A percentile compares a stretch with the other conserved stretches of the same genome.
phyloP scores from a whole-genome alignment of 2,797 vertebrate species.

The Rhadinocentrus ornatus region DNA sequence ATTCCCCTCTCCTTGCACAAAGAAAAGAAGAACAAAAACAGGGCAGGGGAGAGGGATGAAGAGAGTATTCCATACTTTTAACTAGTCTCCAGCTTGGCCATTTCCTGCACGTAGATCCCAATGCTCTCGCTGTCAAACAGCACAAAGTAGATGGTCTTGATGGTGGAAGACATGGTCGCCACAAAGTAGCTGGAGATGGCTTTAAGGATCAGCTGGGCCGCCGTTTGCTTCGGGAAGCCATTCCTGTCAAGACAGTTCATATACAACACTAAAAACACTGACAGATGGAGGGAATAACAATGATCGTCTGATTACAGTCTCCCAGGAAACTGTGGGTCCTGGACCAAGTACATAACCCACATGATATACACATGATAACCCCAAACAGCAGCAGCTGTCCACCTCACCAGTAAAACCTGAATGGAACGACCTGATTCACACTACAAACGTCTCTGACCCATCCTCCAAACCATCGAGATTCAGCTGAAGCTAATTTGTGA shows the following conservation, averaged over 20 bases:
- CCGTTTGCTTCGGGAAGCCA: slow-evolving; percentile 97
- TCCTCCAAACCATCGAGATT: too few relatives aligned
- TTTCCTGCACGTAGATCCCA: slow-evolving; percentile 98
- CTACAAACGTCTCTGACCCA: too few relatives aligned
- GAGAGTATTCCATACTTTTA: slow-evolving; percentile 71
- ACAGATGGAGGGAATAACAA: too few relatives aligned
- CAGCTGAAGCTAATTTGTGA: too few relatives aligned
- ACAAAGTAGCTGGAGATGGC: slow-evolving; percentile 98
- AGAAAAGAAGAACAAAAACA: slow-evolving; percentile 1
- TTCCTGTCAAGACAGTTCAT: slow-evolving; percentile 80
- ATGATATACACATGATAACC: neutral
- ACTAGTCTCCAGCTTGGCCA: slow-evolving; percentile 95
- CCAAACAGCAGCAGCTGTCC: neutral
- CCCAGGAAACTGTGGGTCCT: neutral
- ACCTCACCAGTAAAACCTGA: too few relatives aligned
- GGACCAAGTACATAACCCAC: neutral
- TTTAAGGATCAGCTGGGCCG: slow-evolving; percentile 96
- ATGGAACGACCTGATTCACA: too few relatives aligned
- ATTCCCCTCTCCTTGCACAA: slow-evolving; percentile 44
- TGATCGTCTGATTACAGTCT: neutral
- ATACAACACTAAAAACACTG: neutral
- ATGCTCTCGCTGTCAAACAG: slow-evolving; percentile 99
- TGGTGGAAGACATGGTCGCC: slow-evolving; percentile 96
- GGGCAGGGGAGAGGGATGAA: neutral
- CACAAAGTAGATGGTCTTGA: slow-evolving; percentile 98